These are phyloP conservation scores for Drosophila erecta DNA, from an alignment of 1,140 invertebrate species.

Conservation along the genomic window DNA sequence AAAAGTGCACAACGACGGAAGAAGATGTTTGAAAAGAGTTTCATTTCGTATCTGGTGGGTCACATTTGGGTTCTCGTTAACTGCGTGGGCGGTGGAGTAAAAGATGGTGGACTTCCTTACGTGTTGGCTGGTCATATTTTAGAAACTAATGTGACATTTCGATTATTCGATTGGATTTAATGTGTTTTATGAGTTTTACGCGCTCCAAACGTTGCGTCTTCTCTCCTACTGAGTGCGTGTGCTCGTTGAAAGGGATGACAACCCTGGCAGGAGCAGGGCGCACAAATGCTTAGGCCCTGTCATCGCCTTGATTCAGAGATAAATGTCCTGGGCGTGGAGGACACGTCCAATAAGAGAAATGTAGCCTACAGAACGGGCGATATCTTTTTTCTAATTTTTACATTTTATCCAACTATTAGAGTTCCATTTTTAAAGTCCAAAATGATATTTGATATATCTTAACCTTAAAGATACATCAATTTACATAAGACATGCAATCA, in stretches of 20 bases:
- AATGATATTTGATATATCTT: no score
- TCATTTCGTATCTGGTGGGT: slow-evolving; percentile 21
- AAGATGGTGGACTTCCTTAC: slow-evolving; percentile 52
- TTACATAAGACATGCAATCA: no score
- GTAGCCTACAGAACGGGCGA: not conserved
- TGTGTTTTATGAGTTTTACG: slow-evolving; percentile 84
- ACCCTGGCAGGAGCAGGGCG: slow-evolving; percentile 5
- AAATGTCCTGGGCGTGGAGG: slow-evolving; percentile 57
- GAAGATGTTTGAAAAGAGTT: slow-evolving; percentile 69
- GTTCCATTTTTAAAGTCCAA: no score
- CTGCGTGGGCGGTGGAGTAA: not conserved
- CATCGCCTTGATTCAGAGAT: slow-evolving; percentile 43
- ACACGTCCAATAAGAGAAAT: slow-evolving; percentile 8
- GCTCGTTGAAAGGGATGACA: slow-evolving; percentile 58
- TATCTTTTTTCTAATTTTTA: no score
- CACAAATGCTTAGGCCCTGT: slow-evolving; percentile 44
- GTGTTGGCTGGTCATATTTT: slow-evolving; percentile 79
- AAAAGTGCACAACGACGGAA: slow-evolving; percentile 57
- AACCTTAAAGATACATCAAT: no score
- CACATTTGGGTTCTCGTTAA: slow-evolving; percentile 73
- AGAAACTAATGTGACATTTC: slow-evolving; percentile 85
- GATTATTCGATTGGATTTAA: slow-evolving; percentile 85
- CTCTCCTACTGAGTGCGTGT: slow-evolving; percentile 6
- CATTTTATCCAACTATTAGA: no score
- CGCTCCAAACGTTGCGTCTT: slow-evolving; percentile 50